Percentiles rank a stretch among this genome's conserved stretches.
These are phyloP conservation scores for Astyanax mexicanus DNA, from an alignment of 2,797 vertebrate genomes.

Conservation along the genomic window DNA sequence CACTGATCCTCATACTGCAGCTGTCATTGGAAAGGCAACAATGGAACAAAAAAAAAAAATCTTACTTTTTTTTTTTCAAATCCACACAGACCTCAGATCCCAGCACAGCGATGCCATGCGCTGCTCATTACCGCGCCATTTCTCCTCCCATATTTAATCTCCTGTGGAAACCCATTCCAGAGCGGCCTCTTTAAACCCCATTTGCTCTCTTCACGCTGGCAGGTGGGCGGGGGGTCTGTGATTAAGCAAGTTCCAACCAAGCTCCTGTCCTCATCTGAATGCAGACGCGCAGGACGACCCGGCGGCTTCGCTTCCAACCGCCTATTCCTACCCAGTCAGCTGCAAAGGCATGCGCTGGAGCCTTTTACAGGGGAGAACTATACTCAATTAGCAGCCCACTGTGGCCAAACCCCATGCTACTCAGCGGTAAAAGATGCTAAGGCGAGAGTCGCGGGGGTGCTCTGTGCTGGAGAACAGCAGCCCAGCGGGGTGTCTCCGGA, in stretches of 20 bases:
- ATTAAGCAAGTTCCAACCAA: constrained; percentile 74
- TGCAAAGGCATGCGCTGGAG: constrained; percentile 70
- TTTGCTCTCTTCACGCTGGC: constrained; percentile 58
- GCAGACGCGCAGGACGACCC: constrained; percentile 56
- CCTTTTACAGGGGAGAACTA: constrained; percentile 66
- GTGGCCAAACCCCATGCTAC: constrained; percentile 73
- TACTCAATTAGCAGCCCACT: constrained; percentile 67
- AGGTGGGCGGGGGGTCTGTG: constrained; percentile 48
- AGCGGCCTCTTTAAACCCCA: constrained; percentile 73
- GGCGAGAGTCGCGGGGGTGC: constrained; percentile 58
- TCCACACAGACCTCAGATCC: constrained; percentile 56
- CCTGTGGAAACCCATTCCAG: constrained; percentile 65
- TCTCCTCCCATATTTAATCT: constrained; percentile 66
- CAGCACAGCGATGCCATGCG: constrained; percentile 59
- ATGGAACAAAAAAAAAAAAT: too few relatives aligned
- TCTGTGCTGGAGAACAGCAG: constrained; percentile 71
- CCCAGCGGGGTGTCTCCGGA: constrained; percentile 71
- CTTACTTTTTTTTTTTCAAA: neutral
- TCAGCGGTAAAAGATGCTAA: constrained; percentile 79
- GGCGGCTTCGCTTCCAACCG: constrained; percentile 60
- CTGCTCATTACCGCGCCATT: constrained; percentile 74
- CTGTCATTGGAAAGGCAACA: too few relatives aligned
- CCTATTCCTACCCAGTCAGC: constrained; percentile 79
- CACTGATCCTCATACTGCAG: too few relatives aligned
- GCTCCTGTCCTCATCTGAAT: constrained; percentile 72